Conservation (phyloP, 2,113 vertebrate genomes). For the Trichomycterus rosablanca region DNA sequence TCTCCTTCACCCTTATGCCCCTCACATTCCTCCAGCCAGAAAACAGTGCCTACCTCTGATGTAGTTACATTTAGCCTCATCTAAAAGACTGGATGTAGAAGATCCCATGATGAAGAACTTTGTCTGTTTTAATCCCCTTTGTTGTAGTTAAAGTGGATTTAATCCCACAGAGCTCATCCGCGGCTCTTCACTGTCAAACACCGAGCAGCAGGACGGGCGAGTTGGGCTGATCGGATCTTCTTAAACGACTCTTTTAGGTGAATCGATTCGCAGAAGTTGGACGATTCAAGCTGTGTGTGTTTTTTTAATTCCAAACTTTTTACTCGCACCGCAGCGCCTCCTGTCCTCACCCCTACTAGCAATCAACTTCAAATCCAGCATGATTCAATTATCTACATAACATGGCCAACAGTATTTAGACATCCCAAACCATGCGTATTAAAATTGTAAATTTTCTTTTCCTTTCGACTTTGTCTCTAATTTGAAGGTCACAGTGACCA, state of each 20-base stretch:
- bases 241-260: background rate
- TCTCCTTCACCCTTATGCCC: too few species aligned
- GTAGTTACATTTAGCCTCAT: conserved; percentile 47
- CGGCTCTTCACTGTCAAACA: conserved; percentile 17
- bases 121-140: conserved; percentile 6
- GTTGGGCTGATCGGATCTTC: background rate
- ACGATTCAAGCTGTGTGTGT: background rate
- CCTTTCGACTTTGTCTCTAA: too few species aligned
- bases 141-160: conserved; percentile 7
- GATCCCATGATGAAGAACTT: conserved; percentile 40
- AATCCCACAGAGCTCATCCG: background rate
- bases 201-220: background rate
- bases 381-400: too few species aligned
- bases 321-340: conserved; percentile 11
- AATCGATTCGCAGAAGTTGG: background rate
- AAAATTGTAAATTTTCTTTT: too few species aligned
- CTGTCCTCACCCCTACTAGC: too few species aligned
- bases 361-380: too few species aligned
- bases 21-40: too few species aligned
- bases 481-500: too few species aligned
- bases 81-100: conserved; percentile 46
- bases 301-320: background rate
- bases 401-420: too few species aligned
- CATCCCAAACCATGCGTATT: too few species aligned
- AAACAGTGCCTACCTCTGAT: conserved; percentile 37